Evolutionary conservation across 1,140 invertebrate genomes (phyloP), one percentile per base, ranked within the genome.

Genomic region (Acromyrmex heyeri): DNA sequence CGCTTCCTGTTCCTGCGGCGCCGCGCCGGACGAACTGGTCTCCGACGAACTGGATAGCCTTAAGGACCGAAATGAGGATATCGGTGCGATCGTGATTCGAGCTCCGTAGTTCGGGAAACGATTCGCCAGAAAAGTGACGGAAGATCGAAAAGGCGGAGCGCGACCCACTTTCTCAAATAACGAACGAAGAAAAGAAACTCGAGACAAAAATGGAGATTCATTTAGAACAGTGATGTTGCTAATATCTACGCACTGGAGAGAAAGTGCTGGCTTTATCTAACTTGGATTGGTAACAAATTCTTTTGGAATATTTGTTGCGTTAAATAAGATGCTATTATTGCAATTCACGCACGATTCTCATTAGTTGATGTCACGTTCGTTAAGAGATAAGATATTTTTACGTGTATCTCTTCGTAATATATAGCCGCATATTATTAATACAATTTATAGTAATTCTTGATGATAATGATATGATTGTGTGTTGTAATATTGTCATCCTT

Each of bases 41-140:
- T 44, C 55, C 72, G 30, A n/a, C 67, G 21, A n/a, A 67, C 48
- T 59, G 48, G 77, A 87, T 89, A 72, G 72, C 53, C 48, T 86
- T 64, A 69, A 89, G 53, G 72, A 65, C 14, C 85, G 78, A 86
- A 79, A 90, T 55, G 78, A 89, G 88, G 75, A 90, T 87, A 85
- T 61, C 82, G 82, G 10, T 27, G 44, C 24, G 77, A 83, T 61
- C 67, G 38, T n/a, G 78, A 72, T 82, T 34, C 67, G 65, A 44
- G 48, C 44, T 21, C 21, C 44, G 48, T 3, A 30, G 27, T 67
- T 50, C 65, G 78, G 18, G 8, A n/a, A 83, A 83, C 67, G 67
- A 73, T 73, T 21, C 38, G 55, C 69, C 67, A 69, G 79, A 61
- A 73, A 61, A 34, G 38, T 48, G 78, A 21, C 50, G 79, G 38